phyloP scores from a whole-genome alignment of 2,888 invertebrate genomes.

The Cosmia trapezina region DNA sequence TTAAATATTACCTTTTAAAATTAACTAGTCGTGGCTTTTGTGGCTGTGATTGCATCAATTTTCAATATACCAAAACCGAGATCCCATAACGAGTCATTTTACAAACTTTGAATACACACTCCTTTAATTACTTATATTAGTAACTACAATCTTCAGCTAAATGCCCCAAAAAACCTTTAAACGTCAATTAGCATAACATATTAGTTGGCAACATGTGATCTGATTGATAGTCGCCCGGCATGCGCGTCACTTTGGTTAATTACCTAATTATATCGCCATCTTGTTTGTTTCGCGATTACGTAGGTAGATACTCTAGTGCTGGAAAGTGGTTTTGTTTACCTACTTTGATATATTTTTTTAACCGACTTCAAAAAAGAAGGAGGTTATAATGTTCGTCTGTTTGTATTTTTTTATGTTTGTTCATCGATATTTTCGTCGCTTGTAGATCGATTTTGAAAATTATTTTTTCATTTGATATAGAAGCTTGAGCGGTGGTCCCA shows the following conservation, averaged over 20 bases:
- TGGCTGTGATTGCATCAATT: no score
- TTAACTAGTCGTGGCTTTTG: no score
- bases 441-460: no score
- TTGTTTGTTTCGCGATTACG: constrained; percentile 45
- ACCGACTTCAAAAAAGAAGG: no score
- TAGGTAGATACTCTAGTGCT: not conserved
- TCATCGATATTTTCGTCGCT: no score
- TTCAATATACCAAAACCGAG: not conserved
- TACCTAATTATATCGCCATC: constrained; percentile 44
- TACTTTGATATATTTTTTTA: no score
- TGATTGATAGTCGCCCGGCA: constrained; percentile 36
- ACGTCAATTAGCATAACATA: constrained; percentile 47
- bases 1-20: no score
- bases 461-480: no score
- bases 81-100: not conserved
- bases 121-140: constrained; percentile 1
- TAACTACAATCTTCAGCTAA: not conserved
- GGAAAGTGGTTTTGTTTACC: not conserved
- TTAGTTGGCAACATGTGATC: constrained; percentile 42
- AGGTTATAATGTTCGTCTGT: no score
- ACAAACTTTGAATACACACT: not conserved
- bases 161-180: constrained; percentile 28
- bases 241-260: constrained; percentile 42
- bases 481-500: no score
- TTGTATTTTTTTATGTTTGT: no score